Evolutionary conservation across 2,888 invertebrate genomes (phyloP), one percentile per base, ranked within the genome.

Genomic region (Villa cingulata): DNA sequence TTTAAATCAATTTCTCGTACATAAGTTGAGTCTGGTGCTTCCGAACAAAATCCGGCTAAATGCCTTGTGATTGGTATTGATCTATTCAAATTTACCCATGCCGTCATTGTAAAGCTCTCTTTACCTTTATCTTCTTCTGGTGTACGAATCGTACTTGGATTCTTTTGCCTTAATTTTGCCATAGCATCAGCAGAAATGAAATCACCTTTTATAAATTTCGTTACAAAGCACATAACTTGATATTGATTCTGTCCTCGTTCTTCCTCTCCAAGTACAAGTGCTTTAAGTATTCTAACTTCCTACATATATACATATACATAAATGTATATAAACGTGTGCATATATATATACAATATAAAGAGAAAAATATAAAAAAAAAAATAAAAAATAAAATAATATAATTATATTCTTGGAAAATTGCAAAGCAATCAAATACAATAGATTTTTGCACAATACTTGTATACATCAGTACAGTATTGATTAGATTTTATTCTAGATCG

Each of bases 151-250:
- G 89, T 87, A 50, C 86, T 85, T 5, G 89, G 87, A 70, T 90
- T 90, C 73, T 78, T 78, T 70, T 95, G 95, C 65, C 94, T 76
- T 44, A 95, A 71, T 67, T 95, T 95, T 34, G 92, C 86, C 90
- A 95, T 94, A 18, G 94, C 94, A 71, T 95, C 95, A 5, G 94
- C 86, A 5, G 94, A 89, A 61, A 95, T 94, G 65, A 94, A 95
- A 61, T 92, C 91, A 56, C 88, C 86, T 70, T 89, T 90, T 46
- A 83, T 81, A 58, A 90, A 87, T 63, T 88, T 86, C 46, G 86
- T 86, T 14, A 92, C 80, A 67, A 94, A 94, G 67, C 95, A 95
- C 70, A 94, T 78, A 6, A 85, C 86, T 72, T 91, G 90, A 65
- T 85, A 83, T 53, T 87, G 87, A 59, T 78, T 81, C 66, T 92